Percentiles rank a stretch among this genome's conserved stretches.
Evolutionary conservation across 2,888 invertebrate genomes (phyloP).

Genomic region (Dinocampus coccinellae): DNA sequence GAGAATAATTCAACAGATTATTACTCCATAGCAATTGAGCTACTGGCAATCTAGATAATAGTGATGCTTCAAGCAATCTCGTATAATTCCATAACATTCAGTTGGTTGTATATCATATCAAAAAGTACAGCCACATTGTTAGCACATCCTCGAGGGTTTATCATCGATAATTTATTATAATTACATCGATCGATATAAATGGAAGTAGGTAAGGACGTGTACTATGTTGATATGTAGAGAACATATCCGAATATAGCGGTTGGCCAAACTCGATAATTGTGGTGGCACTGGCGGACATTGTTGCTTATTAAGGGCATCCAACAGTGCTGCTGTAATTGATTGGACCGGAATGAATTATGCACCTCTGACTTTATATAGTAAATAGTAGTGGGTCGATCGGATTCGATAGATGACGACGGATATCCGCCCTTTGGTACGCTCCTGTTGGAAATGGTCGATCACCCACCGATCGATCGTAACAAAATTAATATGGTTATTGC

Average conservation of each 20-base stretch:
- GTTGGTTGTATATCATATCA: not conserved
- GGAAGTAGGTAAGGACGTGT: constrained; percentile 13
- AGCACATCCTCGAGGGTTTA: constrained; percentile 29
- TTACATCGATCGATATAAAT: constrained; percentile 19
- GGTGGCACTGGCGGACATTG: constrained; percentile 30
- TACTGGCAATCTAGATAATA: constrained; percentile 5
- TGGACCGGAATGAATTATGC: constrained; percentile 35
- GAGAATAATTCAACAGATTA: not conserved
- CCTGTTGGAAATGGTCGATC: constrained; percentile 18
- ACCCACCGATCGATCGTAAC: not conserved
- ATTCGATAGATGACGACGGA: constrained; percentile 15
- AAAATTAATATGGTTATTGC: constrained; percentile 1
- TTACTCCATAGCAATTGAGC: constrained; percentile 2
- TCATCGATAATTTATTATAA: constrained; percentile 32
- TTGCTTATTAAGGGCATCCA: constrained; percentile 35
- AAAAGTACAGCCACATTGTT: constrained; percentile 25
- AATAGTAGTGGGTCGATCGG: constrained; percentile 14
- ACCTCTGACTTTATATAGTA: constrained; percentile 3
- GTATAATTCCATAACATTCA: not conserved
- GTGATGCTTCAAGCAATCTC: not conserved
- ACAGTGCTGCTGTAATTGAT: constrained; percentile 34
- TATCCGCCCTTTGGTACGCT: not conserved
- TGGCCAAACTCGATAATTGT: constrained; percentile 36
- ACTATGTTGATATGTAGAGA: constrained; percentile 25
- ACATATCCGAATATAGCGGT: constrained; percentile 26